A percentile compares a stretch with the other conserved stretches of the same genome.
Evolutionary conservation across 2,888 invertebrate genomes (phyloP).

Genomic region (Seira sanloemensis): DNA sequence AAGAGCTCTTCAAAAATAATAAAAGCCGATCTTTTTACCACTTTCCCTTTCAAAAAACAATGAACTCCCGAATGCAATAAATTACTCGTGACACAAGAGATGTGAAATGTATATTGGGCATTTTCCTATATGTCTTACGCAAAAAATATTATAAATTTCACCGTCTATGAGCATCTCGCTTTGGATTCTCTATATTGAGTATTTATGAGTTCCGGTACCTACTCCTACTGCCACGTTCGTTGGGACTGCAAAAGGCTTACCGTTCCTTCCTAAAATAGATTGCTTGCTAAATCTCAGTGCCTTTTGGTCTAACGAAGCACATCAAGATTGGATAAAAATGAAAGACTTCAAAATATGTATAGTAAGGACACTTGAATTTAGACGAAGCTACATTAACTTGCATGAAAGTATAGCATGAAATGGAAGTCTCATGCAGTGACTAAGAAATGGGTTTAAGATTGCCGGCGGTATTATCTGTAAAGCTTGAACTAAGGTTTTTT

Average conservation of each 20-base stretch:
- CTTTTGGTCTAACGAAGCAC: constrained; percentile 9
- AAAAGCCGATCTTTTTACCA: constrained; percentile 7
- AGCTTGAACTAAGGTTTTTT: no score
- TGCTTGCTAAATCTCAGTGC: neutral
- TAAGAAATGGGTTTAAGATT: no score
- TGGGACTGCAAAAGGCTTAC: neutral
- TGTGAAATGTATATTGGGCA: constrained; percentile 36
- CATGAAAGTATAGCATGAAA: neutral
- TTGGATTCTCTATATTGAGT: constrained; percentile 29
- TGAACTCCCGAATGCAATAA: constrained; percentile 57
- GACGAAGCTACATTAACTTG: neutral
- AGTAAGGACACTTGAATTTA: neutral
- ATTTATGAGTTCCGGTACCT: constrained; percentile 41
- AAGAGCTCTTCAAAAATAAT: neutral
- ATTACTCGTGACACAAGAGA: constrained; percentile 39
- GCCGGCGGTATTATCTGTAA: no score
- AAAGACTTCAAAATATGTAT: neutral
- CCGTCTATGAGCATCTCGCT: neutral
- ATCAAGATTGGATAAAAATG: constrained; percentile 8
- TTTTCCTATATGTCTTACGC: neutral
- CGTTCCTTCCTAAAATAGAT: neutral
- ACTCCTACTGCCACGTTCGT: constrained; percentile 2
- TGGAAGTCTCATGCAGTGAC: constrained; percentile 26
- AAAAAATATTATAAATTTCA: neutral
- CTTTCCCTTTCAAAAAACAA: constrained; percentile 47